Percentiles rank a stretch among this genome's conserved stretches.
Conservation (phyloP, 2,113 vertebrate genomes). For the Microtus montanus region DNA sequence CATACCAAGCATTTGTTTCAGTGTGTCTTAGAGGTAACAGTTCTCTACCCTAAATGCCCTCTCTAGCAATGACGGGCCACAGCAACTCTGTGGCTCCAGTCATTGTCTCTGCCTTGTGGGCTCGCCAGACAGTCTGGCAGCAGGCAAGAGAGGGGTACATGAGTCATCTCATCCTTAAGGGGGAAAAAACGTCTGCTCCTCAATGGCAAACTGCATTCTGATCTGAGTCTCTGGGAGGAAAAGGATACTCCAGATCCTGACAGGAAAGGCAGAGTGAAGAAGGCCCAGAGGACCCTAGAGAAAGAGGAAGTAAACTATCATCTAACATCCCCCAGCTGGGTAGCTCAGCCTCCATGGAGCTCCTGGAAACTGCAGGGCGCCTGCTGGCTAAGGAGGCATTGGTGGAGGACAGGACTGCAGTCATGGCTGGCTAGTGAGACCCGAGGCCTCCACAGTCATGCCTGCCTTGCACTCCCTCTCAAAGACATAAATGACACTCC, state of each 20-base stretch:
- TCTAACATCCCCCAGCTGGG: neutral
- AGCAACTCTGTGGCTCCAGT: neutral
- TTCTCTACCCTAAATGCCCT: neutral
- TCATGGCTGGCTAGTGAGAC: neutral
- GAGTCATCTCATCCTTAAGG: conserved; percentile 48
- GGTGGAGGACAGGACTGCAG: neutral
- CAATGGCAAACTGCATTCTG: neutral
- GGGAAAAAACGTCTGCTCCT: neutral
- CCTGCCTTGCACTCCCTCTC: neutral
- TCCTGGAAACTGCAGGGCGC: neutral
- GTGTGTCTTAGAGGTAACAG: neutral
- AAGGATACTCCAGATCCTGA: neutral
- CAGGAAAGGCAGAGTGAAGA: neutral
- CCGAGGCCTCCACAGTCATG: neutral
- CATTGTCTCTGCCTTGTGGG: neutral
- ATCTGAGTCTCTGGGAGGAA: neutral
- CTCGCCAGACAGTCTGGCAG: conserved; percentile 58
- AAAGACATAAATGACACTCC: neutral
- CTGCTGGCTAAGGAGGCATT: neutral
- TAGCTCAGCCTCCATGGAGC: neutral
- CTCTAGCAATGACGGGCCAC: neutral
- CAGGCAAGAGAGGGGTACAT: neutral
- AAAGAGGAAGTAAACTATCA: neutral
- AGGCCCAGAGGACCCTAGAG: neutral
- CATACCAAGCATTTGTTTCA: neutral